Evolutionary conservation across 2,797 vertebrate genomes (phyloP), one percentile per base, ranked within the genome.

Genomic region (Cynodonichthys magdalenae): DNA sequence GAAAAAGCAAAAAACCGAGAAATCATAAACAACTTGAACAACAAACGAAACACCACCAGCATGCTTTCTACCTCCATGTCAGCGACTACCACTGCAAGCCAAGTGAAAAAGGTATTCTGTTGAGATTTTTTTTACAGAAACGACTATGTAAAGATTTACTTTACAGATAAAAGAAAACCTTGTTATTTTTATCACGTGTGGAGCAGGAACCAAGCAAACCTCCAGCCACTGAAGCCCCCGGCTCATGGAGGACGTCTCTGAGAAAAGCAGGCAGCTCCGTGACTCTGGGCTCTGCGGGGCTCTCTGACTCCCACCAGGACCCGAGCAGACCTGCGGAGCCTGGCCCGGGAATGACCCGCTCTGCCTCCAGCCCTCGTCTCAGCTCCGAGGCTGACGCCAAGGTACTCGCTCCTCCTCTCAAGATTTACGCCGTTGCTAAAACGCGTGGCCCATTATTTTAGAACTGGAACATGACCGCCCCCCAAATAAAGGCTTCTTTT

Each of bases 11-110:
- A 95, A 87, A 94, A 93, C 63, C 79, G 93, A 79, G 94, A 95
- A 80, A 90, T 94, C 52, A 95, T 95, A 66, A 95, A 95, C 85
- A 95, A 95, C 90, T 90, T 95, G 84, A 95, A 95, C 90, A 95
- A 95, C 88, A 95, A 94, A 63, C 91, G 92, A 42, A 94, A 92
- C 80, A 85, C 86, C 77, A 81, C 80, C 45, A 80, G 87, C 68
- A 79, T 90, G 69, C 76, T 89, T 55, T 80, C 90, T 80, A 90
- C 86, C 86, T 86, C 91, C 80, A 80, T 84, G 71, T 83, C 90
- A 51, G 49, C 85, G 31, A 85, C 77, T 60, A 62, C 88, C 51
- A 62, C 82, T 50, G 81, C 82, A 48, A 92, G 84, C 81, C 87
- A 91, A 60, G 69, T 64, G 29, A 94, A 93, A 86, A 94, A 93